These are phyloP conservation scores for Nephrotoma appendiculata DNA, from an alignment of 2,888 invertebrate genomes.

Conservation along the genomic window DNA sequence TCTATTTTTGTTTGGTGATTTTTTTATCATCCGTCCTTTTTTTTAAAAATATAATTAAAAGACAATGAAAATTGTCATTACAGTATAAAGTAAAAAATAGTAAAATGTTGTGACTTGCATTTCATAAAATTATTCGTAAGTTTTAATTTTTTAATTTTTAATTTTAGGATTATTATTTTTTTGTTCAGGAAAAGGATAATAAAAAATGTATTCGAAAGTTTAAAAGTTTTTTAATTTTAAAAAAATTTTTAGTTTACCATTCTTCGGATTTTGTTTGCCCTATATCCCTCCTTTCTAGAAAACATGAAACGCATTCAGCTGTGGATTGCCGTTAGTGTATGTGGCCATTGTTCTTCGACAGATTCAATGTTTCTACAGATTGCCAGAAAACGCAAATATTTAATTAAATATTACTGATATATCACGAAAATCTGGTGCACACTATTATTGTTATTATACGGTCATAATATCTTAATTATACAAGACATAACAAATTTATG, in stretches of 20 bases:
- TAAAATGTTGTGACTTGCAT: not conserved
- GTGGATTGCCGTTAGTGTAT: not conserved
- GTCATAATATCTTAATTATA: not conserved
- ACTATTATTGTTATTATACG: not conserved
- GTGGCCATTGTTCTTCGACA: not conserved
- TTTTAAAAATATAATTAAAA: not conserved
- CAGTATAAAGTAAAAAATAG: not conserved
- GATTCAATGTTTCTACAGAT: not conserved
- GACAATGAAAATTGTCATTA: not conserved
- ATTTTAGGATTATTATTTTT: not conserved
- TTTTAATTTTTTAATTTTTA: not conserved
- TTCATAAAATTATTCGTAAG: not conserved
- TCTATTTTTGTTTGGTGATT: not conserved
- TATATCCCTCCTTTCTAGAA: not conserved
- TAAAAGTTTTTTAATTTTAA: not conserved
- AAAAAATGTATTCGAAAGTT: not conserved
- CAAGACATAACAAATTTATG: not conserved
- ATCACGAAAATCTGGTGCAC: not conserved
- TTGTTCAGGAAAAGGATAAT: not conserved
- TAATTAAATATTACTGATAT: not conserved
- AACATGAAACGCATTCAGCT: not conserved
- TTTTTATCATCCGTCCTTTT: not conserved
- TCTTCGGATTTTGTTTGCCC: not conserved
- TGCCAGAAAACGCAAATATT: not conserved
- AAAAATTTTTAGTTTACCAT: not conserved